Percentiles rank a stretch among this genome's conserved stretches.
phyloP scores from a whole-genome alignment of 2,113 vertebrate species.

The Phodopus roborovskii region DNA sequence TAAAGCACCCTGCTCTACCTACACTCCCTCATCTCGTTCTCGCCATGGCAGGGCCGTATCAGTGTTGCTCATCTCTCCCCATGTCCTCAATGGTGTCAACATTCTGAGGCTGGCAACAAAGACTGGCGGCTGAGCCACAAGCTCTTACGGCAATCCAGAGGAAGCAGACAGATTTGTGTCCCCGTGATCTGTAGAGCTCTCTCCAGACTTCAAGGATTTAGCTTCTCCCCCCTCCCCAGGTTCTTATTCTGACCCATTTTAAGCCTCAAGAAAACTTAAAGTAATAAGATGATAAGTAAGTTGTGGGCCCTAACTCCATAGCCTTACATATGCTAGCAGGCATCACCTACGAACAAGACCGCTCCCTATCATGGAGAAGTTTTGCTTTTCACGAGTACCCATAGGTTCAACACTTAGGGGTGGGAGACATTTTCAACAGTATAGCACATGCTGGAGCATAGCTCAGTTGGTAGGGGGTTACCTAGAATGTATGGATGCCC shows the following conservation, averaged over 20 bases:
- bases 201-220: neutral
- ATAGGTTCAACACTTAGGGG: neutral
- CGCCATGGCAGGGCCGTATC: neutral
- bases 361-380: neutral
- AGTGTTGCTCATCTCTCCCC: neutral
- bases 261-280: conserved; percentile 20
- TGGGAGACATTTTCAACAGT: neutral
- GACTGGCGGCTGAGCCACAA: neutral
- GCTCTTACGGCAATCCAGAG: neutral
- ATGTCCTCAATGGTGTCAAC: fast-evolving
- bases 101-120: neutral
- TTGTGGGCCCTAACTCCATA: neutral
- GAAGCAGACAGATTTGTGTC: neutral
- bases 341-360: neutral
- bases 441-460: neutral
- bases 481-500: neutral
- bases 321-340: neutral
- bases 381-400: neutral
- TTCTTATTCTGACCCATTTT: neutral
- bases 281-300: neutral
- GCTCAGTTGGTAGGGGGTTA: neutral
- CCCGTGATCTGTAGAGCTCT: neutral
- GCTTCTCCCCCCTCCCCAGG: no score
- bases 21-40: neutral
- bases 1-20: neutral